Base-by-base conservation (phyloP, 2,888 invertebrate species). In the Cerastoderma edule region DNA sequence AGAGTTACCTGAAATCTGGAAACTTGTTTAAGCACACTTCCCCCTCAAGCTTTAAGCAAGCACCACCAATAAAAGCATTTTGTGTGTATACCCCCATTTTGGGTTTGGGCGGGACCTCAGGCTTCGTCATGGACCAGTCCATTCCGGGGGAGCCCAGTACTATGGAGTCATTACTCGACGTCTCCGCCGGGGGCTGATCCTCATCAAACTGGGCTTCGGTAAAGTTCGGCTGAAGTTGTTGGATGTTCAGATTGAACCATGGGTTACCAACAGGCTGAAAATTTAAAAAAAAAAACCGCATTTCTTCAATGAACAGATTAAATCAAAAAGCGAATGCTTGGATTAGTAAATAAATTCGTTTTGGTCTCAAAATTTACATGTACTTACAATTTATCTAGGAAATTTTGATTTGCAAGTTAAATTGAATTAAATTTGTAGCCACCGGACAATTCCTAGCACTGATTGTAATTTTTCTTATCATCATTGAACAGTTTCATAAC, bases 191-290 rank as follows among this genome's bases (percentile, higher is more conserved):
- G 8, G 66, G 35, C 65, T 65, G 64, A 39, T 57, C 48, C 22
- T 67, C 71, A 19, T 33, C 28, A 67, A 77, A 78, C 68, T 85
- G 85, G n/a, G 78, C 32, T 16, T 77, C 72, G 33, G 78, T 81
- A 50, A 67, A 83, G 16, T 71, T 74, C 1, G 89, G 88, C 76
- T 90, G 89, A 0, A 85, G 63, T 35, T 89, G 87, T 72, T 90
- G 90, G 24, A 88, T 69, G 44, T 86, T 83, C 48, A 89, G 53
- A 69, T 90, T 89, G 66, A 73, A 85, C 90, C 90, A 90, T 19
- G 87, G 81, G 27, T 72, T 77, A 13, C 71, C 72, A 0, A 80
- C 72, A 60, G 74, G 75, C 80, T 80, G 56, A 35, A 67, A 56
- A 24, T 10, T 22, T 33, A 33, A 22, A 4, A 4, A 16, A 39